phyloP scores from a whole-genome alignment of 2,888 invertebrate species.

The Cheilosia soror region DNA sequence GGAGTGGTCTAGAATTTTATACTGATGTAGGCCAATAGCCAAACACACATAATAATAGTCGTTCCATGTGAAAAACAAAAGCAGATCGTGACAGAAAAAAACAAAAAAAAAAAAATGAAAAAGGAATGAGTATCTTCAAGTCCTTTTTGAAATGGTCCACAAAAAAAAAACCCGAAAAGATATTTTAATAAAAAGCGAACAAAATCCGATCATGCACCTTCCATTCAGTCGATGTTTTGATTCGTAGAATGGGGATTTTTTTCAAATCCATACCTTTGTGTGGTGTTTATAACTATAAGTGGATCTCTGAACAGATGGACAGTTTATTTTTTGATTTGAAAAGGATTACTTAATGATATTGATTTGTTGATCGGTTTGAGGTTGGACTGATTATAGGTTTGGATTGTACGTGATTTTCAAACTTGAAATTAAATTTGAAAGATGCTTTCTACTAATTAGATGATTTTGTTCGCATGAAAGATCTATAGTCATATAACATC shows the following conservation, averaged over 20 bases:
- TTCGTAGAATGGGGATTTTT: constrained; percentile 65
- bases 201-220: constrained; percentile 66
- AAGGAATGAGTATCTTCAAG: constrained; percentile 38
- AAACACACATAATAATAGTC: constrained; percentile 29
- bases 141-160: constrained; percentile 63
- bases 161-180: constrained; percentile 44
- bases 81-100: constrained; percentile 59
- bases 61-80: constrained; percentile 68
- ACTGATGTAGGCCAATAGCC: constrained; percentile 51
- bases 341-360: constrained; percentile 71
- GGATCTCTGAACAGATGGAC: constrained; percentile 65
- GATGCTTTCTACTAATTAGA: constrained; percentile 38
- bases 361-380: constrained; percentile 68
- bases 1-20: constrained; percentile 29
- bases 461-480: background rate
- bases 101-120: constrained; percentile 44
- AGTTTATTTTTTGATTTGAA: constrained; percentile 47
- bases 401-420: constrained; percentile 36
- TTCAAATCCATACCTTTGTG: background rate
- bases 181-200: constrained; percentile 63
- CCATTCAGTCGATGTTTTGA: constrained; percentile 60
- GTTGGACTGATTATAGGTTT: constrained; percentile 64
- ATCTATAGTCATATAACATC: no score
- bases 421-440: constrained; percentile 40
- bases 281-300: constrained; percentile 37